Percentiles rank a stretch among this genome's conserved stretches.
phyloP scores from a whole-genome alignment of 2,888 invertebrate species.

The Drosophila anomelani region DNA sequence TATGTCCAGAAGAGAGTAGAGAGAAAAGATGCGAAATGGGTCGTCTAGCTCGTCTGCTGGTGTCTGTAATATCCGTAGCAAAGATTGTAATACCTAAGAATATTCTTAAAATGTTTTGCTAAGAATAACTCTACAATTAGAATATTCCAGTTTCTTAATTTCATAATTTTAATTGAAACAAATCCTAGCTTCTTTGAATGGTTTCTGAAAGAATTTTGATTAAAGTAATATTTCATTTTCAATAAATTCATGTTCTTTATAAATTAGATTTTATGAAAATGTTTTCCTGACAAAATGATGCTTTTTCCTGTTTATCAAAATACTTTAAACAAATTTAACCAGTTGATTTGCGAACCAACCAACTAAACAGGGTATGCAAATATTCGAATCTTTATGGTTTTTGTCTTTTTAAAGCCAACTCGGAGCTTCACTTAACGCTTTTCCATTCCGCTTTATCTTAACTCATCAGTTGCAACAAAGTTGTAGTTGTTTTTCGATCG shows the following conservation, averaged over 20 bases:
- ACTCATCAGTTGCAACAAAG: slow-evolving; percentile 23
- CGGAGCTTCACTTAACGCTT: slow-evolving; percentile 8
- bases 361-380: neutral
- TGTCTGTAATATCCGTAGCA: neutral
- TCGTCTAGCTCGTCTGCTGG: neutral
- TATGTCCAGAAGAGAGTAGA: slow-evolving; percentile 2
- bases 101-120: neutral
- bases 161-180: too few species aligned
- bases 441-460: slow-evolving; percentile 21
- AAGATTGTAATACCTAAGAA: neutral
- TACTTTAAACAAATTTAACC: neutral
- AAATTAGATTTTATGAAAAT: neutral
- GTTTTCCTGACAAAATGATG: neutral
- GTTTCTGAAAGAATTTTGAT: too few species aligned
- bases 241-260: neutral
- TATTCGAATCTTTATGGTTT: neutral
- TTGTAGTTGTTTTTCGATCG: slow-evolving; percentile 29
- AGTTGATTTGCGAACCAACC: neutral
- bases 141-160: too few species aligned
- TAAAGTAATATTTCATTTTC: neutral
- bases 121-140: neutral
- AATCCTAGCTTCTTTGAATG: too few species aligned
- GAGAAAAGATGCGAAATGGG: slow-evolving; percentile 20
- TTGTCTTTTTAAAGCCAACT: neutral
- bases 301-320: too few species aligned